These are phyloP conservation scores for Phrynocephalus versicolor DNA, from an alignment of 2,113 vertebrate genomes.

Conservation along the genomic window DNA sequence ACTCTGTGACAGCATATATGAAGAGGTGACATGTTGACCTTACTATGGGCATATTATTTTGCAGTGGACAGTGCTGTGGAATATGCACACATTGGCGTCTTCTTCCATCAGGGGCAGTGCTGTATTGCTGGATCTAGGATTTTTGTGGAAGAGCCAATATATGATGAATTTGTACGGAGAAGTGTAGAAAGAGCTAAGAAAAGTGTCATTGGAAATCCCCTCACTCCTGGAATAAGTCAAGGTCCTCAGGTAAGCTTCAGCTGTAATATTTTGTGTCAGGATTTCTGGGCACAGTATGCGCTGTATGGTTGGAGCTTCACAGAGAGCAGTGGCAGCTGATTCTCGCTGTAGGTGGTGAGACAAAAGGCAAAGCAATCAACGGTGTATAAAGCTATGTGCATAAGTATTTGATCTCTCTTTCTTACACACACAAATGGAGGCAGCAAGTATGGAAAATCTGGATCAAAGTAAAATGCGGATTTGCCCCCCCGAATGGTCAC, in stretches of 20 bases:
- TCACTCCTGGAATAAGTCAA: constrained; percentile 78
- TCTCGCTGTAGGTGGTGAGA: too few relatives aligned
- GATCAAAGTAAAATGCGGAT: too few relatives aligned
- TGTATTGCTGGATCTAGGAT: constrained; percentile 88
- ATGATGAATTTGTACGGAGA: constrained; percentile 83
- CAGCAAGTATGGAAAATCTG: too few relatives aligned
- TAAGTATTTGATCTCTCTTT: too few relatives aligned
- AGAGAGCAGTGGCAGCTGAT: too few relatives aligned
- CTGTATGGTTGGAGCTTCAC: too few relatives aligned
- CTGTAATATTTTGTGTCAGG: neutral
- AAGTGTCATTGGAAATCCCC: constrained; percentile 82
- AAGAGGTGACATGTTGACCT: too few relatives aligned
- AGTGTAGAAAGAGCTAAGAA: constrained; percentile 82
- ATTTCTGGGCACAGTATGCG: too few relatives aligned
- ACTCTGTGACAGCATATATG: neutral
- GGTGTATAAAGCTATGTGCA: too few relatives aligned
- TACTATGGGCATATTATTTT: constrained; percentile 30
- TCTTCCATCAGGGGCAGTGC: constrained; percentile 90
- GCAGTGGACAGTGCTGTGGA: constrained; percentile 84
- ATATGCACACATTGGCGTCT: constrained; percentile 82
- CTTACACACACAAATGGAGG: too few relatives aligned
- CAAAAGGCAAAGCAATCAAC: too few relatives aligned
- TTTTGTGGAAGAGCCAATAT: constrained; percentile 88
- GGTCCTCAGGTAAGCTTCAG: constrained; percentile 82
- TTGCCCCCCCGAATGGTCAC: too few relatives aligned